These are phyloP conservation scores for Metopia argyrocephala DNA, from an alignment of 2,888 invertebrate species.

Conservation along the genomic window DNA sequence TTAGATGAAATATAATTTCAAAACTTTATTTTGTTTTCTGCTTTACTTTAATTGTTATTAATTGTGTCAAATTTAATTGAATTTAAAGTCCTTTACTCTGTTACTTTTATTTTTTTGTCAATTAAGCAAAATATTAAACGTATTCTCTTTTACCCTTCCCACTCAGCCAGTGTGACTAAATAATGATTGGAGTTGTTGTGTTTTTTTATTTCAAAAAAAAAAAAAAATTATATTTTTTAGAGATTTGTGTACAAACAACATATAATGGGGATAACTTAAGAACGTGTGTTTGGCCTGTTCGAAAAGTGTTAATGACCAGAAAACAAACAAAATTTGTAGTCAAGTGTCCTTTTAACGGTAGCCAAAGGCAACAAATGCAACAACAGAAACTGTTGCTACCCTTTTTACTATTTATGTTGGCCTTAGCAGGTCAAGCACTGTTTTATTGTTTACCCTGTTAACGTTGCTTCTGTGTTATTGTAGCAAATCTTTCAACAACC, in stretches of 20 bases:
- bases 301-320: constrained; percentile 61
- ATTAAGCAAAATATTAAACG: neutral
- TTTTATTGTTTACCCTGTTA: neutral
- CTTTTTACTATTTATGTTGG: constrained; percentile 27
- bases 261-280: constrained; percentile 18
- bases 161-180: neutral
- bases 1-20: too few relatives aligned
- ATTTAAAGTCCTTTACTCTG: neutral
- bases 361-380: constrained; percentile 58
- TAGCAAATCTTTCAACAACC: constrained; percentile 31
- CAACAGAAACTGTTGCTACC: constrained; percentile 18
- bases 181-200: neutral
- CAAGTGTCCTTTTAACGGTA: constrained; percentile 62
- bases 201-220: constrained; percentile 45
- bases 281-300: constrained; percentile 9
- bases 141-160: neutral
- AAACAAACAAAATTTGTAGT: constrained; percentile 60
- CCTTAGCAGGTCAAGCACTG: constrained; percentile 6
- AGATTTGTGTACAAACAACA: constrained; percentile 43
- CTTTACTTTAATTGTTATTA: too few relatives aligned
- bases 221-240: constrained; percentile 1
- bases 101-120: neutral
- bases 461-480: neutral
- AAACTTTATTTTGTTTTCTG: too few relatives aligned
- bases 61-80: too few relatives aligned